Conservation (phyloP, 2,797 vertebrate species). For the Orientallactaga sibirica region DNA sequence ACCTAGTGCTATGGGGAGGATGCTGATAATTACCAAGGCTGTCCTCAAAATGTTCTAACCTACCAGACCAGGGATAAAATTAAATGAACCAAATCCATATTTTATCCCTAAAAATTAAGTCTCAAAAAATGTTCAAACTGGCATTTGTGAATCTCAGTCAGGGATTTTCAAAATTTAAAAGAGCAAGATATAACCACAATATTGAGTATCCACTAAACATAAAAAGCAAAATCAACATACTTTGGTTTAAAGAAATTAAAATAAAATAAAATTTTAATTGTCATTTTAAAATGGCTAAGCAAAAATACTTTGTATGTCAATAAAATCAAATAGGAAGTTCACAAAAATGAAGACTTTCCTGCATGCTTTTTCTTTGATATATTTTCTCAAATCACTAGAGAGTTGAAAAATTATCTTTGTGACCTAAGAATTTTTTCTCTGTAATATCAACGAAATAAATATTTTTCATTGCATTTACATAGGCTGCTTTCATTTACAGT, state of each 20-base stretch:
- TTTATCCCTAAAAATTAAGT: conserved; percentile 67
- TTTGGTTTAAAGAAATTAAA: conserved; percentile 61
- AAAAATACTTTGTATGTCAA: conserved; percentile 55
- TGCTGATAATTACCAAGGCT: conserved; percentile 43
- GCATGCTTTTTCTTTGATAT: background rate
- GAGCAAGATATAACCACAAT: conserved; percentile 36
- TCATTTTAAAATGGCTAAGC: conserved; percentile 34
- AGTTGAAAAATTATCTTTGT: conserved; percentile 6
- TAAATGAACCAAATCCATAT: conserved; percentile 54
- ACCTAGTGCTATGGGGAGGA: conserved; percentile 20
- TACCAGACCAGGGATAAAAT: conserved; percentile 54
- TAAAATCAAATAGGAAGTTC: conserved; percentile 55
- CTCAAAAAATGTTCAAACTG: conserved; percentile 58
- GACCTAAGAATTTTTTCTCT: conserved; percentile 41
- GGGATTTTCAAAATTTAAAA: conserved; percentile 61
- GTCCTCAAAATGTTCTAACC: conserved; percentile 22
- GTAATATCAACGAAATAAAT: background rate
- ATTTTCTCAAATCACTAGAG: conserved; percentile 2
- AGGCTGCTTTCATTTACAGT: conserved; percentile 17
- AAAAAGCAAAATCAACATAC: conserved; percentile 62
- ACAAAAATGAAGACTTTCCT: conserved; percentile 52
- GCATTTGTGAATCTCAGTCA: conserved; percentile 62
- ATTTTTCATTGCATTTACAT: conserved; percentile 38
- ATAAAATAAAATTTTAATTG: background rate
- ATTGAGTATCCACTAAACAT: conserved; percentile 45